phyloP scores from a whole-genome alignment of 2,113 vertebrate species.

The Silurus meridionalis region DNA sequence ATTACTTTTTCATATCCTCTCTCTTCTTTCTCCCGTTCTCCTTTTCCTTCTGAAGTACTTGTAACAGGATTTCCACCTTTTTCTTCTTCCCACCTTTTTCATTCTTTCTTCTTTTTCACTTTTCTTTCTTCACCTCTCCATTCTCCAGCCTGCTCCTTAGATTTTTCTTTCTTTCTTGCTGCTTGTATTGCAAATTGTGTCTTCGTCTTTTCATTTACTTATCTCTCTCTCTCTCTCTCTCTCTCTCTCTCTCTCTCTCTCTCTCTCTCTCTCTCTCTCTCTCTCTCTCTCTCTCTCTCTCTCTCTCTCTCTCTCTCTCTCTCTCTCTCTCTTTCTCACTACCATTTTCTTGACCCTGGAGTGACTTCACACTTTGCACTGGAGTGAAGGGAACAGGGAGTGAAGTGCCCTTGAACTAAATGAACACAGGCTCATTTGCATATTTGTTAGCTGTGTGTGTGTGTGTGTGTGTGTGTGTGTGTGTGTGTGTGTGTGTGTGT shows the following conservation, averaged over 20 bases:
- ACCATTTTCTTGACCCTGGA: neutral
- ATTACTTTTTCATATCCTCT: no score
- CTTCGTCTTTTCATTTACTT: no score
- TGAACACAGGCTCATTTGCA: slow-evolving; percentile 1
- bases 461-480: neutral
- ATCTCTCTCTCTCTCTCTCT: no score
- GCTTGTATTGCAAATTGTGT: neutral
- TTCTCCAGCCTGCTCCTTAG: neutral
- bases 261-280: neutral
- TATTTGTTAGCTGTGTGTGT: neutral
- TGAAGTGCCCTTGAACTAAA: slow-evolving; percentile 12
- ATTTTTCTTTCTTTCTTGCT: neutral
- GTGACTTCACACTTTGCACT: neutral
- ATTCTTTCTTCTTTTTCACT: no score
- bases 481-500: neutral
- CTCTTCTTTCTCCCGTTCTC: no score
- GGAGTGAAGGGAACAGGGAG: neutral
- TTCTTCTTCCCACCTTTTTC: neutral
- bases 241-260: no score
- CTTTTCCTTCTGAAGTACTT: no score
- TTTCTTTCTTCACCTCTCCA: neutral
- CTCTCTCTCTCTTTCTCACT: neutral
- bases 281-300: neutral
- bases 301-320: neutral
- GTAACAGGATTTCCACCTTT: no score